phyloP scores from a whole-genome alignment of 2,888 invertebrate genomes.

The Prosapia bicincta region DNA sequence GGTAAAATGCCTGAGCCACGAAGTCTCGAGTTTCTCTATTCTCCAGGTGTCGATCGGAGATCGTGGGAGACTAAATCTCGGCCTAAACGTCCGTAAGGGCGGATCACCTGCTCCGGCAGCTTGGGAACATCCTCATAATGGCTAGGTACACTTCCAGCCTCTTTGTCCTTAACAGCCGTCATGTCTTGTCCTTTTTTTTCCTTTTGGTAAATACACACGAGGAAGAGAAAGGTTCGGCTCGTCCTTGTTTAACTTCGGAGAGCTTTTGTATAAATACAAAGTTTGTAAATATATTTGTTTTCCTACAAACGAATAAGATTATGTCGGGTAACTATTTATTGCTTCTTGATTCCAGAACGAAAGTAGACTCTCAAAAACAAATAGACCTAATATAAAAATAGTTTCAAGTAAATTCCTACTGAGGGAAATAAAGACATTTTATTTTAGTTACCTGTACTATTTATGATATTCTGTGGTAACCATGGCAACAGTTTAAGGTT shows the following conservation, averaged over 20 bases:
- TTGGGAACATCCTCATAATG: background rate
- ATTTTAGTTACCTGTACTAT: too few species aligned
- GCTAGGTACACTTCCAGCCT: background rate
- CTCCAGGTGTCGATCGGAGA: background rate
- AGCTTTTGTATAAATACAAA: too few species aligned
- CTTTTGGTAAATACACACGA: background rate
- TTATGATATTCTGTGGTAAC: too few species aligned
- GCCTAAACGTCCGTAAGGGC: background rate
- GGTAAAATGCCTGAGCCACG: background rate
- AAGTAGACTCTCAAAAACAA: too few species aligned
- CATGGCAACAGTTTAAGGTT: too few species aligned
- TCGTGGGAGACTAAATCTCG: background rate
- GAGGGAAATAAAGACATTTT: too few species aligned
- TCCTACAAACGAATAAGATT: too few species aligned
- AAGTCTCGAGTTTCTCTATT: background rate
- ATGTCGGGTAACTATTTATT: too few species aligned
- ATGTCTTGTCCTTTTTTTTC: background rate
- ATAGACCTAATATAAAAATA: too few species aligned
- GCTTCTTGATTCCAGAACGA: too few species aligned
- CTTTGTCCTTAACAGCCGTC: background rate
- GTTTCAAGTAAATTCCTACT: too few species aligned
- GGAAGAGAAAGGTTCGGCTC: background rate
- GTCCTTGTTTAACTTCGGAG: background rate
- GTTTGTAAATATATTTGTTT: too few species aligned
- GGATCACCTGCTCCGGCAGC: background rate